Evolutionary conservation across 2,797 vertebrate species (phyloP).

Genomic region (Brachyrhaphis roseni): DNA sequence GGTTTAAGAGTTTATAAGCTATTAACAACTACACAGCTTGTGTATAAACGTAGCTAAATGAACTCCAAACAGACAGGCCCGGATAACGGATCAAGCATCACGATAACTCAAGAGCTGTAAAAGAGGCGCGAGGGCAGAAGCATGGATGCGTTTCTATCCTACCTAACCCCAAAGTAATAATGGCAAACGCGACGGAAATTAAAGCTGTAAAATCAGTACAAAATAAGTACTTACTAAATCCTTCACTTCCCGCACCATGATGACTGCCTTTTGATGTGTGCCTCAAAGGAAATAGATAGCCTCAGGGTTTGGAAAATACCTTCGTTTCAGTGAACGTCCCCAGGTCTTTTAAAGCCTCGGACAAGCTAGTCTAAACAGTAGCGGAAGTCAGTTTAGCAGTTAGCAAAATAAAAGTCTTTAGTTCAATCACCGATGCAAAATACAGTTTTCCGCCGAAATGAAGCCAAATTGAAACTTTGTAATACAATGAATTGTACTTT

Average conservation of each 20-base stretch:
- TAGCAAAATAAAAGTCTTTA: conserved; percentile 10
- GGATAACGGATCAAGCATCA: too few relatives aligned
- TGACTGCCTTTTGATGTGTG: rapidly evolving
- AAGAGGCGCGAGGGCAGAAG: background rate
- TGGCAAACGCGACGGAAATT: background rate
- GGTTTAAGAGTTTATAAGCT: background rate
- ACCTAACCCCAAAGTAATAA: background rate
- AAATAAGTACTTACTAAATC: conserved; percentile 16
- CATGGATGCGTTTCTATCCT: background rate
- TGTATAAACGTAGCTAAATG: too few relatives aligned
- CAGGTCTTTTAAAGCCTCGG: background rate
- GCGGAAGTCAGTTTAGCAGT: background rate
- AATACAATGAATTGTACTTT: background rate
- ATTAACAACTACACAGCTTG: background rate
- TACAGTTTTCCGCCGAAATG: background rate
- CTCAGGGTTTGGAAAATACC: background rate
- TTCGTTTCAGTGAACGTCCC: background rate
- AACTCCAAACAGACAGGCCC: background rate
- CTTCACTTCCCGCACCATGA: conserved; percentile 21
- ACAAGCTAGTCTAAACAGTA: background rate
- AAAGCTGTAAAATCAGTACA: background rate
- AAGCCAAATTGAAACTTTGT: background rate
- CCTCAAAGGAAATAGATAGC: too few relatives aligned
- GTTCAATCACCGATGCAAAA: background rate
- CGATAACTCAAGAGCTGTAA: background rate